Conservation (phyloP, 2,888 invertebrate species). For the Gryllus longicercus region DNA sequence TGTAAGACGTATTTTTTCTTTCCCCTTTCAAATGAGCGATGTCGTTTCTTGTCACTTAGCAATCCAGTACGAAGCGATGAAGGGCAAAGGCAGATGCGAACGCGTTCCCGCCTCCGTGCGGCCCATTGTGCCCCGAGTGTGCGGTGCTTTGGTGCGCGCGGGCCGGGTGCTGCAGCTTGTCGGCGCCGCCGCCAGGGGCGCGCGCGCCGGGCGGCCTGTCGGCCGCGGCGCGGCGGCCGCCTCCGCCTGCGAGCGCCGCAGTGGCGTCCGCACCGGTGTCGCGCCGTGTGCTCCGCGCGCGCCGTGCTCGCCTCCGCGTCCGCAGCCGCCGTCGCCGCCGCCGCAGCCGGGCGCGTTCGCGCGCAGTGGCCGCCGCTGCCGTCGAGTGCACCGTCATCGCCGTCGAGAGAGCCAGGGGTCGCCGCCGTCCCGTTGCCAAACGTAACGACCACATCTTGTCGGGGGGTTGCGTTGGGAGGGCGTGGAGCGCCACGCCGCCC, state of each 20-base stretch:
- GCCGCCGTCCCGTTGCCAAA: background rate
- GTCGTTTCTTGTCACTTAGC: too few species aligned
- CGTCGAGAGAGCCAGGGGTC: background rate
- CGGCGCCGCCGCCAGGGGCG: constrained; percentile 12
- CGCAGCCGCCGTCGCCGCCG: constrained; percentile 42
- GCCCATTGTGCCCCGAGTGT: constrained; percentile 44
- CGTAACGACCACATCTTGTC: background rate
- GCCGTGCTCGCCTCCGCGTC: constrained; percentile 42
- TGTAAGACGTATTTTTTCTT: too few species aligned
- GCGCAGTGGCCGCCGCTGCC: constrained; percentile 44
- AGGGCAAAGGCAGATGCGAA: constrained; percentile 36
- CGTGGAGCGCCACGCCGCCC: background rate
- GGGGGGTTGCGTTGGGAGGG: background rate
- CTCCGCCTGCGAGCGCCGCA: constrained; percentile 22
- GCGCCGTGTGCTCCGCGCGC: constrained; percentile 49
- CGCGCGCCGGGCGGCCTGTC: background rate
- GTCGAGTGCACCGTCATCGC: constrained; percentile 43
- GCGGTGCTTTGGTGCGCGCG: constrained; percentile 46
- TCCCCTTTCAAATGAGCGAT: too few species aligned
- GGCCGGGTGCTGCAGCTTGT: constrained; percentile 18
- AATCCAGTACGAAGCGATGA: too few species aligned
- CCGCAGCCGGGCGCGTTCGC: constrained; percentile 43
- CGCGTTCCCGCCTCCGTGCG: constrained; percentile 41
- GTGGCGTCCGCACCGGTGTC: constrained; percentile 44
- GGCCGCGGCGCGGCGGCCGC: background rate